These are phyloP conservation scores for Conistra vaccinii DNA, from an alignment of 2,888 invertebrate species.

Conservation along the genomic window DNA sequence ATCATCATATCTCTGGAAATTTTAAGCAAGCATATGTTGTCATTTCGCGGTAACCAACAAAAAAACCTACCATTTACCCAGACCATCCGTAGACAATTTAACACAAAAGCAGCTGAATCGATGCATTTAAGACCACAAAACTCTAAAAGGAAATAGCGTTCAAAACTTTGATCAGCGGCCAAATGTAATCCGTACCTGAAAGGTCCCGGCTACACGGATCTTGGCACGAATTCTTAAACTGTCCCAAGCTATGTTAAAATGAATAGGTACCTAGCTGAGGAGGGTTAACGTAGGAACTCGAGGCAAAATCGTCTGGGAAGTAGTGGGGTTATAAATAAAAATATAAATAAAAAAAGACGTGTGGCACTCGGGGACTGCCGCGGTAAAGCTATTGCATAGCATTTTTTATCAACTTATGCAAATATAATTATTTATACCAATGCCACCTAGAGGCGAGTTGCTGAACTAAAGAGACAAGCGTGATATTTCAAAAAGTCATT, in stretches of 20 bases:
- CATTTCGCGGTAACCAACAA: background rate
- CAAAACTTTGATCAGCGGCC: slow-evolving; percentile 82
- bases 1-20: too few relatives aligned
- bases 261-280: slow-evolving; percentile 61
- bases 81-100: slow-evolving; percentile 45
- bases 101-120: slow-evolving; percentile 68
- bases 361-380: too few relatives aligned
- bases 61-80: slow-evolving; percentile 8
- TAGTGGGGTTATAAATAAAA: background rate
- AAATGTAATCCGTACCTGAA: slow-evolving; percentile 82
- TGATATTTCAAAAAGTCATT: too few relatives aligned
- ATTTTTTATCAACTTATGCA: too few relatives aligned
- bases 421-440: too few relatives aligned
- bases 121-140: slow-evolving; percentile 71
- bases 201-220: slow-evolving; percentile 80
- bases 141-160: slow-evolving; percentile 72
- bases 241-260: slow-evolving; percentile 74
- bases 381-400: too few relatives aligned
- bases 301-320: slow-evolving; percentile 2
- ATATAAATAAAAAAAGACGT: too few relatives aligned
- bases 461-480: too few relatives aligned
- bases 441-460: too few relatives aligned
- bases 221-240: slow-evolving; percentile 85
- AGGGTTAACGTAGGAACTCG: slow-evolving; percentile 43
- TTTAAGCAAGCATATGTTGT: too few relatives aligned